These are phyloP conservation scores for Ceratina japonica DNA, from an alignment of 1,140 invertebrate species.

Conservation along the genomic window DNA sequence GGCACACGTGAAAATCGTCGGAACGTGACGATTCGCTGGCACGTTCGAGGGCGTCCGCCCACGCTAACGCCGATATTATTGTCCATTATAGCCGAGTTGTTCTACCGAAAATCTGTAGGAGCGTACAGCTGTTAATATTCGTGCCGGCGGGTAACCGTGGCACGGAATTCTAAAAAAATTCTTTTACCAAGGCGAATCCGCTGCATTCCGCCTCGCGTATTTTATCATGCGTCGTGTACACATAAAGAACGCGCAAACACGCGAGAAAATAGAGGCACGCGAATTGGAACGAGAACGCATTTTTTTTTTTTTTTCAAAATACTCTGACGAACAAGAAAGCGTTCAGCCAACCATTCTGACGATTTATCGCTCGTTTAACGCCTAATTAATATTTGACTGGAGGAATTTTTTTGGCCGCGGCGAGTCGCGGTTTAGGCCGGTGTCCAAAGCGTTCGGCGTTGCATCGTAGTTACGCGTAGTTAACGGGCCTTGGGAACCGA, in stretches of 20 bases:
- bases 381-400: no score
- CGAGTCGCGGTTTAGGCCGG: no score
- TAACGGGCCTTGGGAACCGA: background rate
- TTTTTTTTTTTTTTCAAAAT: no score
- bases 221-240: no score
- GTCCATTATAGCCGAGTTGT: conserved; percentile 37
- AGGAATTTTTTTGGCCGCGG: no score
- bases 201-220: background rate
- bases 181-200: background rate
- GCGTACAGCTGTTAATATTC: conserved; percentile 32
- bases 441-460: background rate
- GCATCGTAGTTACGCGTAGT: background rate
- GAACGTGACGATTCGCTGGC: conserved; percentile 31
- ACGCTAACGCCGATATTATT: conserved; percentile 23
- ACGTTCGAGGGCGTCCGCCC: conserved; percentile 31
- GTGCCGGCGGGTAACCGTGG: background rate
- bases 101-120: conserved; percentile 27
- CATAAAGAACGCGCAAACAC: no score
- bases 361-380: background rate
- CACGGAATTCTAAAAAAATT: background rate
- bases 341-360: background rate
- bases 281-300: background rate
- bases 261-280: no score
- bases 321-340: background rate
- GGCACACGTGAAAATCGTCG: conserved; percentile 35